Conservation (phyloP, 2,113 vertebrate species). For the Nymphicus hollandicus region DNA sequence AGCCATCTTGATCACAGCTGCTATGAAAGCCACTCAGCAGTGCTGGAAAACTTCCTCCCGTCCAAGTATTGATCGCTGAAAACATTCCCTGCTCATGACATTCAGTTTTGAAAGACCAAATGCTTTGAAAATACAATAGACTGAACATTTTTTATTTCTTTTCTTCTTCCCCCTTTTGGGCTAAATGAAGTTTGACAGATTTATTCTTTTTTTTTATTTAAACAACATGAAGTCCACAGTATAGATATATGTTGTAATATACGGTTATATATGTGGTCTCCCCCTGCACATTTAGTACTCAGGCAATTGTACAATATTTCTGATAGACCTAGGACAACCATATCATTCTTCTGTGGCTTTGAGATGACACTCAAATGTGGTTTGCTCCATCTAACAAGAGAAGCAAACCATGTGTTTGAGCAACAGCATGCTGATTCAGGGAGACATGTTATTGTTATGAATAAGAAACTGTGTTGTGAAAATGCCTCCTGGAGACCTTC, state of each 20-base stretch:
- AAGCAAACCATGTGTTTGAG: not conserved
- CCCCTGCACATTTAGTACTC: not conserved
- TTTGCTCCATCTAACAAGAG: not conserved
- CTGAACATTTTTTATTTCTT: conserved; percentile 13
- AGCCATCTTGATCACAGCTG: conserved; percentile 69
- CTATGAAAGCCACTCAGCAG: conserved; percentile 25
- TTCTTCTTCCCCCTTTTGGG: not conserved
- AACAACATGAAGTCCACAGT: not conserved
- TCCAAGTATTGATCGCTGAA: conserved; percentile 40
- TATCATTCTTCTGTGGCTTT: conserved; percentile 1
- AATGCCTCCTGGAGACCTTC: not conserved
- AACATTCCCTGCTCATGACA: conserved; percentile 28
- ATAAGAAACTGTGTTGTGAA: not conserved
- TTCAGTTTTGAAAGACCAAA: conserved; percentile 44
- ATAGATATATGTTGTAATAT: not conserved
- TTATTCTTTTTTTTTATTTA: not conserved
- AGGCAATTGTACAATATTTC: not conserved
- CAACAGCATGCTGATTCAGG: conserved; percentile 1
- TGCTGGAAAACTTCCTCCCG: conserved; percentile 8
- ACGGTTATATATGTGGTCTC: not conserved
- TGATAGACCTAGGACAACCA: not conserved
- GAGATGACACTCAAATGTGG: not conserved
- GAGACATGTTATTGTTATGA: not conserved
- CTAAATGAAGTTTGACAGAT: not conserved
- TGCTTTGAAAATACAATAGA: conserved; percentile 42